Evolutionary conservation across 23 tunicate genomes (phyloP).

Genomic region (Pegea sp.): DNA sequence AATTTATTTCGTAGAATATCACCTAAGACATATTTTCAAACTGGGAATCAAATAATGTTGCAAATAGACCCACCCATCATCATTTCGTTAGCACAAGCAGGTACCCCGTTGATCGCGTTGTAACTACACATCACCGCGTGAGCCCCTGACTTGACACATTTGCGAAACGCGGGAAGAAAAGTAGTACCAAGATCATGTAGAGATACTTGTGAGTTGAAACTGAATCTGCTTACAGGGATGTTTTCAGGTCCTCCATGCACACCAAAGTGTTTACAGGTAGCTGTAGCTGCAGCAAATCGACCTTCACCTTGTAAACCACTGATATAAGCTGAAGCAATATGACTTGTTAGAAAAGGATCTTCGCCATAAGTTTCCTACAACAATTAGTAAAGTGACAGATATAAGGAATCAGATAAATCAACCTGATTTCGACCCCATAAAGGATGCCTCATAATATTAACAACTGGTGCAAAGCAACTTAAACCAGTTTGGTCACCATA

Average conservation of each 20-base stretch:
- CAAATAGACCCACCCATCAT: too few species aligned
- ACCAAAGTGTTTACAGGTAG: constrained; percentile 67
- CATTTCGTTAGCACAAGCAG: constrained; percentile 80
- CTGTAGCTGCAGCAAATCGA: too few species aligned
- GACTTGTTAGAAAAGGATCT: constrained; percentile 67
- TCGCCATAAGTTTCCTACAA: constrained; percentile 84
- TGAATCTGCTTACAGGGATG: constrained; percentile 28
- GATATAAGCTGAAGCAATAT: constrained; percentile 34
- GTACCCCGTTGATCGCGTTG: constrained; percentile 84
- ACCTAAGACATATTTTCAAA: too few species aligned
- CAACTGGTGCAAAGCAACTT: constrained; percentile 70
- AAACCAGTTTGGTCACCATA: constrained; percentile 62
- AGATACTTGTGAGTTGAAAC: constrained; percentile 34
- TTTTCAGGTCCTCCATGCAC: constrained; percentile 76
- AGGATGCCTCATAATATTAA: constrained; percentile 80
- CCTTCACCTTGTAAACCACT: constrained; percentile 45
- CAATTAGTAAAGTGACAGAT: too few species aligned
- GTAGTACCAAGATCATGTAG: constrained; percentile 51
- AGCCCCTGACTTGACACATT: constrained; percentile 37
- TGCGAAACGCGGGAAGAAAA: constrained; percentile 33
- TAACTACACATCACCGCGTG: constrained; percentile 82
- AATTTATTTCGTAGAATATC: constrained; percentile 41
- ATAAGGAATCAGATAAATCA: constrained; percentile 1
- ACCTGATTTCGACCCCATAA: constrained; percentile 84
- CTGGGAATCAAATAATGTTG: too few species aligned